Conservation (phyloP, 1,140 invertebrate species). For the Centruroides vittatus region DNA sequence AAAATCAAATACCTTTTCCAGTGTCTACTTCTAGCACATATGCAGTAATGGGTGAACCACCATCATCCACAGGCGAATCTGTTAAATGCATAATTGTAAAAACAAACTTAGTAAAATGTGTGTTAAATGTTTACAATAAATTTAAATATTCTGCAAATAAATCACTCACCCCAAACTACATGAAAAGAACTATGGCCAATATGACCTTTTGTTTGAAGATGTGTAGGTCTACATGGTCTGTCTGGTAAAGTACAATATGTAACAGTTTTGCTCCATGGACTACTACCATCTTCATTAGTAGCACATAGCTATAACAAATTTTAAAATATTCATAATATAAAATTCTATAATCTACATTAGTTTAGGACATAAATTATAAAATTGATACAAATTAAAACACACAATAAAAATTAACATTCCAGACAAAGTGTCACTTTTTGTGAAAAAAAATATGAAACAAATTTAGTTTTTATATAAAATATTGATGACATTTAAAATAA, state of each 20-base stretch:
- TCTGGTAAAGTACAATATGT: slow-evolving; percentile 57
- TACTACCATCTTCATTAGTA: slow-evolving; percentile 61
- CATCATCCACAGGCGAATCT: slow-evolving; percentile 57
- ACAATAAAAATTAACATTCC: too few species aligned
- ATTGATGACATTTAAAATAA: too few species aligned
- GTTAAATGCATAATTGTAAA: neutral
- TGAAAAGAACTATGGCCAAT: slow-evolving; percentile 55
- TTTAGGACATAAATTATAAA: too few species aligned
- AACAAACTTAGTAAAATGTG: neutral
- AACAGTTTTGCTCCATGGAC: slow-evolving; percentile 65
- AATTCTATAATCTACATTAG: too few species aligned
- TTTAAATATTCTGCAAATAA: neutral
- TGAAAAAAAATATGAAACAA: too few species aligned
- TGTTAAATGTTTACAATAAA: neutral
- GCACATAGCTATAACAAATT: slow-evolving; percentile 43
- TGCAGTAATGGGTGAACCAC: slow-evolving; percentile 54
- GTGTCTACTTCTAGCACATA: slow-evolving; percentile 46
- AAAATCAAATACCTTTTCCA: slow-evolving; percentile 2
- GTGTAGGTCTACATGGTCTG: slow-evolving; percentile 51
- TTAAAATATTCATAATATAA: too few species aligned
- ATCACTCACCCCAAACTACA: slow-evolving; percentile 45
- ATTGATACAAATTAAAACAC: too few species aligned
- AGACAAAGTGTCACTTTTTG: too few species aligned
- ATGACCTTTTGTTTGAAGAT: slow-evolving; percentile 58
- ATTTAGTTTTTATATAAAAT: too few species aligned